A percentile compares a stretch with the other conserved stretches of the same genome.
phyloP scores from a whole-genome alignment of 1,140 invertebrate genomes.

The Saccostrea glomerata region DNA sequence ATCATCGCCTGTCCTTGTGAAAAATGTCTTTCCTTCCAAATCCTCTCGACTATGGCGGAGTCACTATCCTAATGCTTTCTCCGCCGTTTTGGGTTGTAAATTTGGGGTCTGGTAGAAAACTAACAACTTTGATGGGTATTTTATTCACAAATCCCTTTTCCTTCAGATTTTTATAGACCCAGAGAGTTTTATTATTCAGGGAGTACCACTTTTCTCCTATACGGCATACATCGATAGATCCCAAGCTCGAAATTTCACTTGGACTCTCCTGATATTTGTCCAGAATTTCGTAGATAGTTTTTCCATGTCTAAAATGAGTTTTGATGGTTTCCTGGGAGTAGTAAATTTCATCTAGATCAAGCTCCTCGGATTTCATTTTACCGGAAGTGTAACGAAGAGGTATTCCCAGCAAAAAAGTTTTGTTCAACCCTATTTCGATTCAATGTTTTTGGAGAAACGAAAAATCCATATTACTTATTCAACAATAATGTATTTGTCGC shows the following conservation, averaged over 20 bases:
- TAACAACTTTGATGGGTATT: background rate
- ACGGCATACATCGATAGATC: background rate
- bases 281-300: background rate
- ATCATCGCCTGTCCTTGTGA: too few relatives aligned
- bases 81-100: too few relatives aligned
- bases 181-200: background rate
- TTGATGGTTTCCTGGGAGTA: background rate
- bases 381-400: too few relatives aligned
- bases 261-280: background rate
- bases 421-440: too few relatives aligned
- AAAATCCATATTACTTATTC: too few relatives aligned
- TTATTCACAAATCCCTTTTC: background rate
- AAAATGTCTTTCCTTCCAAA: too few relatives aligned
- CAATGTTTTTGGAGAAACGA: too few relatives aligned
- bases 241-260: background rate
- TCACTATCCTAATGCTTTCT: too few relatives aligned
- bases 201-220: background rate
- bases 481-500: too few relatives aligned
- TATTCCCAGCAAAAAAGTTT: too few relatives aligned
- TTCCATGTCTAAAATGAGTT: background rate
- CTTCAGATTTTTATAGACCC: background rate
- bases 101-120: background rate
- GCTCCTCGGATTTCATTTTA: background rate
- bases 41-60: too few relatives aligned
- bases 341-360: background rate